Conservation (phyloP, 2,888 invertebrate species). For the Ellobium chinense region DNA sequence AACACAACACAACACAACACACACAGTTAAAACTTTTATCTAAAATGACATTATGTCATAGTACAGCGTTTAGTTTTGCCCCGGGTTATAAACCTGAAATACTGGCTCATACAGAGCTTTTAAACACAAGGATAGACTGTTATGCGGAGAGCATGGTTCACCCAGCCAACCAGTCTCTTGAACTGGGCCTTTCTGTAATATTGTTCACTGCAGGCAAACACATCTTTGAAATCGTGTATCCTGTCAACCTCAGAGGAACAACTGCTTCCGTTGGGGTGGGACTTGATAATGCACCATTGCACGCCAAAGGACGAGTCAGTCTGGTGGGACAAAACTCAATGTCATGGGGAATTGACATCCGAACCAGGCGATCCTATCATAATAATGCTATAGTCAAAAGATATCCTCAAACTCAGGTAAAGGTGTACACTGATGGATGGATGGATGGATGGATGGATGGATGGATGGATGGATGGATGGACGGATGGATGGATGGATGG, state of each 20-base stretch:
- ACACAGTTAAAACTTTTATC: too few species aligned
- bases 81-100: too few species aligned
- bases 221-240: conserved; percentile 56
- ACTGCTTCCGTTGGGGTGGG: conserved; percentile 62
- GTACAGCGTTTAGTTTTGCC: too few species aligned
- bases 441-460: not conserved
- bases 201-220: conserved; percentile 18
- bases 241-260: conserved; percentile 54
- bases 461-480: not conserved
- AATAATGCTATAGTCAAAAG: conserved; percentile 47
- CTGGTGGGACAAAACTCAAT: conserved; percentile 54
- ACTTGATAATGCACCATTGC: conserved; percentile 51
- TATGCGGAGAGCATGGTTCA: too few species aligned
- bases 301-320: conserved; percentile 49
- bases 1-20: too few species aligned
- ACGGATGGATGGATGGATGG: not conserved
- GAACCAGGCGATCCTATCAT: conserved; percentile 52
- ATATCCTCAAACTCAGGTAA: conserved; percentile 50
- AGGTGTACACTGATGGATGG: not conserved
- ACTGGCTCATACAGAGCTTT: too few species aligned
- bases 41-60: too few species aligned
- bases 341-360: conserved; percentile 62
- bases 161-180: too few species aligned
- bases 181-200: too few species aligned
- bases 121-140: too few species aligned